Base-by-base conservation (phyloP, 2,888 invertebrate genomes). In the Cybosia mesomella region DNA sequence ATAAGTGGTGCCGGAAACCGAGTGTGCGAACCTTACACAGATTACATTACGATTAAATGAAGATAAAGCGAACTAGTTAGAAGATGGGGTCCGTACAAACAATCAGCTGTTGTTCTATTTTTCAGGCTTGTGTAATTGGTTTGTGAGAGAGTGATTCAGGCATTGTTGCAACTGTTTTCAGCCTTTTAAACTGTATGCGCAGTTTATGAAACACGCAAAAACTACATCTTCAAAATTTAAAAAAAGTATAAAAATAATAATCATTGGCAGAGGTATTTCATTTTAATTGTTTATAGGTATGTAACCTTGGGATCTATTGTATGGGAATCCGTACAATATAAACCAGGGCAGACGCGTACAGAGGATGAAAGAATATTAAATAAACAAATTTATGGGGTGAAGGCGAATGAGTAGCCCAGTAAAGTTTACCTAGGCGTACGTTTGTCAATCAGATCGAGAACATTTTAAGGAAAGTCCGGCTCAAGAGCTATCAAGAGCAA, bases 21-120 rank as follows among this genome's bases (percentile, higher is more conserved):
- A 69, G 72, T 80, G 80, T 80, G 80, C 71, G 80, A 80, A 79
- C 66, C 70, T 67, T 57, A 59, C 68, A 54, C 53, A 66, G 63
- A 77, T 75, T 77, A 72, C 36, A 68, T 64, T 68, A 66, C 58
- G 66, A 70, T 70, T 36, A 66, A 67, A 68, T 67, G 49, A 54
- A n/a, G 8, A 59, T 22, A 7, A 73, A 69, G 66, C 54, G 49
- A 62, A 36, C 65, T 65, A 2, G 36, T 32, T 65, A 28, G 11
- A 21, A 5, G 34, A 43, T 34, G 61, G 69, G 62, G 18, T 36
- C 68, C 54, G 69, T 69, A 69, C 53, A 54, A 32, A 57, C 55
- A 39, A 49, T 61, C 39, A 58, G 28, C n/a, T 58, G 28, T 36
- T 36, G 63, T 55, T 65, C 57, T 65, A 28, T 15, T 58, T 65